These are phyloP conservation scores for Meandrina meandrites DNA, from an alignment of 92 coral and sea anemone species.

Conservation along the genomic window DNA sequence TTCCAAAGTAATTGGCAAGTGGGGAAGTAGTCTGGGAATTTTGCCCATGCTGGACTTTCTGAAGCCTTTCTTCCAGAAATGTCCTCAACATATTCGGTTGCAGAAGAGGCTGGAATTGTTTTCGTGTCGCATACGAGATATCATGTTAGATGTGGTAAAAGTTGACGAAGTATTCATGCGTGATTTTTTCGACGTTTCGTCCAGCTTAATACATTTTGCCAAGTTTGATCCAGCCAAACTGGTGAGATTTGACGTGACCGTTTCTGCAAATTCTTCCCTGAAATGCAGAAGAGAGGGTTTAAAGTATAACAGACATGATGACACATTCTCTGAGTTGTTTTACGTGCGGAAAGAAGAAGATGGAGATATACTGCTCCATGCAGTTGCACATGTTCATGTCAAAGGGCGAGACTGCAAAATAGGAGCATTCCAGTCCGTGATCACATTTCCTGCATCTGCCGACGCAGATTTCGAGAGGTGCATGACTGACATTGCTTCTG, in stretches of 20 bases:
- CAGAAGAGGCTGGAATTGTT: constrained; percentile 12
- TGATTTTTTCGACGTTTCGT: not conserved
- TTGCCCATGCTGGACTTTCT: constrained; percentile 7
- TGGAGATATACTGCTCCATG: constrained; percentile 1
- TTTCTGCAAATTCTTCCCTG: not conserved
- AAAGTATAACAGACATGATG: not conserved
- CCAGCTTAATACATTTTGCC: constrained; percentile 12
- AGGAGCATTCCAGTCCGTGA: not conserved
- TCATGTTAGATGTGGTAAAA: not conserved
- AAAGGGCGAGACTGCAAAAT: not conserved
- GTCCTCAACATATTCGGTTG: not conserved
- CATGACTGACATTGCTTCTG: not conserved
- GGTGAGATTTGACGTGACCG: constrained; percentile 10
- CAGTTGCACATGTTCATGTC: not conserved
- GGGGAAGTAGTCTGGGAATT: constrained; percentile 4
- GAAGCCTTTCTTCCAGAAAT: constrained; percentile 6
- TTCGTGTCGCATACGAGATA: not conserved
- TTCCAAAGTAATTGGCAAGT: not conserved
- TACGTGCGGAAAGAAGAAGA: not conserved
- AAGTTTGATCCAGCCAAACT: constrained; percentile 14
- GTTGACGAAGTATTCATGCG: not conserved
- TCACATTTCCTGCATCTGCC: not conserved
- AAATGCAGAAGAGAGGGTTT: not conserved
- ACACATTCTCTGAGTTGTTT: constrained; percentile 17
- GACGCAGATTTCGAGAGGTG: not conserved